Base-by-base conservation (phyloP, 2,797 vertebrate genomes). In the Antennarius maculatus region DNA sequence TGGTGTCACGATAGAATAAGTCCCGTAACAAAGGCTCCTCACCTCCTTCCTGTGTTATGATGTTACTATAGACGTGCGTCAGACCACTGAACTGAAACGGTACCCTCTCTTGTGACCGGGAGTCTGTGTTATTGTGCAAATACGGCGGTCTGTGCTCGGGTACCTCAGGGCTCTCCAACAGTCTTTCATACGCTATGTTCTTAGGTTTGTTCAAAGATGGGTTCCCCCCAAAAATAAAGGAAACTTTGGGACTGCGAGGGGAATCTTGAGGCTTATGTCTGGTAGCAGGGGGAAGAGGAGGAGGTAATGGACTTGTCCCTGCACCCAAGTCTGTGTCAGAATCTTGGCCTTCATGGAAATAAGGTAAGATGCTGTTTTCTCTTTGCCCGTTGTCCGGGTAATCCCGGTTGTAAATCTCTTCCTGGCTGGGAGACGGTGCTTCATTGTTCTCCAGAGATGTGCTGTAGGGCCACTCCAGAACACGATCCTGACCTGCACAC, bases 191-290 rank as follows among this genome's bases (percentile, higher is more conserved):
- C 72, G 95, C 94, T 45, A 95, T 88, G 66, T 92, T 94, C 74
- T 94, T 95, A 0, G 95, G 88, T 75, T 87, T 81, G 79, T 95
- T 96, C 83, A 96, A 85, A 42, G 88, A 91, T 37, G 95, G 95
- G 78, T 97, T 94, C 59, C 96, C 96, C 68, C 95, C 96, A 76
- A 99, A 99, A 83, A 99, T 99, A 85, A 99, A 99, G 49, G 97
- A 99, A 82, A 99, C 98, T 93, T 98, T 99, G 79, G 98, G 95
- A 85, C 94, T 97, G 86, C 96, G 91, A 5, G 96, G 95, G 52
- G 95, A 96, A 82, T 95, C 95, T 86, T 97, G 95, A 81, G 91
- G 88, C 93, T 94, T 95, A 88, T 94, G 95, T 83, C 94, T 93
- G 69, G 95, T 94, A 52, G 95, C 85, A 0, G 94, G 94, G 39